phyloP scores from a whole-genome alignment of 2,113 vertebrate species.

The Solenodon paradoxus region DNA sequence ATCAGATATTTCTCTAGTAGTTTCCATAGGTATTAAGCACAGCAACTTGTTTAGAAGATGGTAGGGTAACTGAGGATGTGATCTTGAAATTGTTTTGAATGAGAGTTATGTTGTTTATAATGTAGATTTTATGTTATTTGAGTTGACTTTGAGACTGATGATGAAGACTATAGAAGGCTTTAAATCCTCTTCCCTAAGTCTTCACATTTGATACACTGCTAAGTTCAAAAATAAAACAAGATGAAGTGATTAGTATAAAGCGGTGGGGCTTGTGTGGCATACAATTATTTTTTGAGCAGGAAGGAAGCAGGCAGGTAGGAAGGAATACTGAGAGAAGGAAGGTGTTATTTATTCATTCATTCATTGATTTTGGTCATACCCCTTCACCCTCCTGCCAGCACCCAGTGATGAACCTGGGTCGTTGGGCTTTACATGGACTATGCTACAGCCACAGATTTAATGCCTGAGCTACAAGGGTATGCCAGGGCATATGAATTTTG shows the following conservation, averaged over 20 bases:
- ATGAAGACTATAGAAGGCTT: not conserved
- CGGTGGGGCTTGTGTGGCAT: not conserved
- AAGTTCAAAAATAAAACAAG: not conserved
- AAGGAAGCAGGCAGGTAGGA: no score
- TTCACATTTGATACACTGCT: not conserved
- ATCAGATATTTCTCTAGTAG: not conserved
- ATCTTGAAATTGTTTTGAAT: not conserved
- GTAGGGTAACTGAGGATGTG: not conserved
- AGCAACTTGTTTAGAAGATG: not conserved
- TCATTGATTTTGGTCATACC: no score
- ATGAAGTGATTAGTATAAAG: not conserved
- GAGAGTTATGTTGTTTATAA: not conserved
- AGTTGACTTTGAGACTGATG: not conserved
- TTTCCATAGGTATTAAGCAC: not conserved
- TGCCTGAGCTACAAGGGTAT: no score
- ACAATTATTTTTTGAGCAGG: no score
- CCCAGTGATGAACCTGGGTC: no score
- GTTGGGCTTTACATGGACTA: no score
- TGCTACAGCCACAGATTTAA: no score
- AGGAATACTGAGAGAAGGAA: no score
- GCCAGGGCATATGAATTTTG: no score
- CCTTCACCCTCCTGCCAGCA: no score
- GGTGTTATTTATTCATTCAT: no score
- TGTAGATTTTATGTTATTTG: not conserved
- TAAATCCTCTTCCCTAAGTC: not conserved